Percentiles rank a stretch among this genome's conserved stretches.
These are phyloP conservation scores for Sorex maritimensis DNA, from an alignment of 2,797 vertebrate species.

Conservation along the genomic window DNA sequence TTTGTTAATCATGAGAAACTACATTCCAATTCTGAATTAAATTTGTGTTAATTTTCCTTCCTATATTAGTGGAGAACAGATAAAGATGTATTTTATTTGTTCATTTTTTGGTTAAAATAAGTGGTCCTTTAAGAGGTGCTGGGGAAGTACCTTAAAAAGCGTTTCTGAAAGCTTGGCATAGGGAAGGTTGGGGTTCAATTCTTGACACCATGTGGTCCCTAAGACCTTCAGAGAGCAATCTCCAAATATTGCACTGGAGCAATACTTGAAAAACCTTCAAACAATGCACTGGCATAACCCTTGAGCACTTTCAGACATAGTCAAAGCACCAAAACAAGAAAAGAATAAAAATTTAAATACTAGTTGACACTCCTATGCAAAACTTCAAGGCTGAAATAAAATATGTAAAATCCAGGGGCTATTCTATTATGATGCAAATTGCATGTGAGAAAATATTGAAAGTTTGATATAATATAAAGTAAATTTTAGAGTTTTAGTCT, in stretches of 20 bases:
- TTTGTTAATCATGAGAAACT: background rate
- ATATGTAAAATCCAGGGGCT: background rate
- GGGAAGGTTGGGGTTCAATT: no score
- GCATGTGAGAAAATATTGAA: conserved; percentile 23
- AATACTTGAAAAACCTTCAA: no score
- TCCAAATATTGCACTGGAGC: no score
- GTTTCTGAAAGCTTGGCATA: no score
- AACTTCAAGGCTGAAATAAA: background rate
- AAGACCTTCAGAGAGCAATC: no score
- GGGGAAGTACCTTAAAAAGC: no score
- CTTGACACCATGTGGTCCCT: no score
- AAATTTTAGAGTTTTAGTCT: background rate
- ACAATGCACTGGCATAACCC: no score
- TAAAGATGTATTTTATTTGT: background rate
- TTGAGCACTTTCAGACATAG: no score
- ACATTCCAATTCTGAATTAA: background rate
- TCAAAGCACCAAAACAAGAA: no score
- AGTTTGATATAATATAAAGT: background rate
- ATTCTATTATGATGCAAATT: background rate
- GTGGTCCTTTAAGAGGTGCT: background rate
- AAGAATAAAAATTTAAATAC: no score
- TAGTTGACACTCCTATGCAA: no score
- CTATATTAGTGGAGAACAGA: background rate
- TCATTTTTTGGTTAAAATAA: background rate
- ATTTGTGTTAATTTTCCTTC: background rate